These are phyloP conservation scores for Hyles vespertilio DNA, from an alignment of 1,140 invertebrate species.

Conservation along the genomic window DNA sequence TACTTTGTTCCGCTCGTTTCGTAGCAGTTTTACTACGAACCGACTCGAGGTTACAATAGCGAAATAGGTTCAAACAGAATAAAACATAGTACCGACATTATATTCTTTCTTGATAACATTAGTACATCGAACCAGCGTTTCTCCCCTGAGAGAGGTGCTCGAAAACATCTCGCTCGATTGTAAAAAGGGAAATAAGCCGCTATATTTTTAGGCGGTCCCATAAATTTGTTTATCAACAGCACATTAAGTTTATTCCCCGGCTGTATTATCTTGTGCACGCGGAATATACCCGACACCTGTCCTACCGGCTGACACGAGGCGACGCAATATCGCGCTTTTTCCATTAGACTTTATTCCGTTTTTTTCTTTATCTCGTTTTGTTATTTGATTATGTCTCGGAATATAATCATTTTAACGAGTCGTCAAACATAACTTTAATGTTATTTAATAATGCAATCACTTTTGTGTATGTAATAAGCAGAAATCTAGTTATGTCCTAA, in stretches of 20 bases:
- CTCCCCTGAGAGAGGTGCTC: too few species aligned
- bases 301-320: neutral
- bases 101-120: too few species aligned
- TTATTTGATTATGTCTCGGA: neutral
- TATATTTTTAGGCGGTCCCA: neutral
- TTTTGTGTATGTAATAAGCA: too few species aligned
- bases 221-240: slow-evolving; percentile 5
- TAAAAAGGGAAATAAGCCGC: too few species aligned
- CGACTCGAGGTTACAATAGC: too few species aligned
- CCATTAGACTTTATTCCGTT: slow-evolving; percentile 5
- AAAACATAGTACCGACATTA: too few species aligned
- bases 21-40: too few species aligned
- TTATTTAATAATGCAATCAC: neutral
- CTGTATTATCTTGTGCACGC: slow-evolving; percentile 9
- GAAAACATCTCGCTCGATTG: too few species aligned
- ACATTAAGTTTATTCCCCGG: neutral
- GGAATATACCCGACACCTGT: slow-evolving; percentile 12
- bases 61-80: too few species aligned
- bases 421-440: neutral
- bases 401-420: neutral
- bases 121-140: too few species aligned
- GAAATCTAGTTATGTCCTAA: too few species aligned
- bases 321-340: slow-evolving; percentile 4
- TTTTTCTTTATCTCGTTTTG: neutral
- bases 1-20: too few species aligned